phyloP scores from a whole-genome alignment of 2,888 invertebrate species.

The Trilocha varians region DNA sequence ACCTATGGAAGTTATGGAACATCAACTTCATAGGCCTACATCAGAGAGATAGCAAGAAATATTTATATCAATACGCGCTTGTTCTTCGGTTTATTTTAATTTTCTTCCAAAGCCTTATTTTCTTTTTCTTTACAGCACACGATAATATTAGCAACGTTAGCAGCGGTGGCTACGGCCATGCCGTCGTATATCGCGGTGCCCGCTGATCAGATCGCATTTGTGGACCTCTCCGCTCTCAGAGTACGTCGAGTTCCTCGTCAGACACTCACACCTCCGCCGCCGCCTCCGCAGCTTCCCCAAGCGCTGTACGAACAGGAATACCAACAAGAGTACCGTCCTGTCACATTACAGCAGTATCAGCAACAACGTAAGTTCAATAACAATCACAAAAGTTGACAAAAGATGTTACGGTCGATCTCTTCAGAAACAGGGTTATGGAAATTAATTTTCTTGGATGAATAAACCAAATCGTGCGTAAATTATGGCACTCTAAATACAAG shows the following conservation, averaged over 20 bases:
- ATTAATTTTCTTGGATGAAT: too few species aligned
- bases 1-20: too few species aligned
- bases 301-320: conserved; percentile 44
- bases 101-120: conserved; percentile 2
- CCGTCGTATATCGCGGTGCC: conserved; percentile 76
- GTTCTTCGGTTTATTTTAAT: conserved; percentile 1
- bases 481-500: conserved; percentile 1
- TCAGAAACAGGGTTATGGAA: too few species aligned
- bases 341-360: conserved; percentile 35
- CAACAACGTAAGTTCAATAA: conserved; percentile 53
- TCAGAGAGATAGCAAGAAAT: too few species aligned
- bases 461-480: background rate
- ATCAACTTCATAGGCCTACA: too few species aligned
- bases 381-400: too few species aligned
- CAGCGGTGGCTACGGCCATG: conserved; percentile 48
- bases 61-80: background rate
- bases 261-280: conserved; percentile 43
- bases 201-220: conserved; percentile 73
- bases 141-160: conserved; percentile 35
- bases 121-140: conserved; percentile 36
- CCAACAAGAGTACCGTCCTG: conserved; percentile 47
- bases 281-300: conserved; percentile 25
- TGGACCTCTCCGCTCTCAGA: conserved; percentile 61
- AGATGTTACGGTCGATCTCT: too few species aligned
- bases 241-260: conserved; percentile 50